Evolutionary conservation across 2,797 vertebrate genomes (phyloP).

Genomic region (Fistularia commersonii): DNA sequence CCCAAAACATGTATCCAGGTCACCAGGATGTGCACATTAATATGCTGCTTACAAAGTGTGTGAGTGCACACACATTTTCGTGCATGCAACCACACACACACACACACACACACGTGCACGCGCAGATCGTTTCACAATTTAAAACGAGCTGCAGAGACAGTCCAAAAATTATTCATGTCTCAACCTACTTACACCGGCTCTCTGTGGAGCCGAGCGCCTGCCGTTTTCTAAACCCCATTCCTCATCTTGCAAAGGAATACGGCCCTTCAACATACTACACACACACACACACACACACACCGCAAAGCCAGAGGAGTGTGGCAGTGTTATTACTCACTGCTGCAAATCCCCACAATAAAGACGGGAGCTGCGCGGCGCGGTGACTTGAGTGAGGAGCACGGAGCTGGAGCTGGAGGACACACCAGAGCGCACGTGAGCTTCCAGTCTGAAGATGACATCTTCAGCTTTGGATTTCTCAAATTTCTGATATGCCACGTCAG

Average conservation of each 20-base stretch:
- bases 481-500: background rate
- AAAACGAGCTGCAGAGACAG: conserved; percentile 43
- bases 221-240: conserved; percentile 46
- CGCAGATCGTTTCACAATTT: conserved; percentile 19
- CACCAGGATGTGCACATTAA: conserved; percentile 38
- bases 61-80: conserved; percentile 1
- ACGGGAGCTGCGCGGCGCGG: conserved; percentile 22
- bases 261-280: conserved; percentile 54
- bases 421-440: conserved; percentile 41
- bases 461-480: conserved; percentile 5
- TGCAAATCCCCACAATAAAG: conserved; percentile 50
- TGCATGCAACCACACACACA: conserved; percentile 3
- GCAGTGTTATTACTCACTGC: no score
- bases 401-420: conserved; percentile 40
- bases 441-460: conserved; percentile 42
- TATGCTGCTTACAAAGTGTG: no score
- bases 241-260: conserved; percentile 53
- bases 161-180: conserved; percentile 68
- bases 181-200: conserved; percentile 70
- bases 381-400: conserved; percentile 33
- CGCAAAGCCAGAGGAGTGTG: conserved; percentile 51
- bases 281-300: conserved; percentile 53
- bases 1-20: conserved; percentile 53
- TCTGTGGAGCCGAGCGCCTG: conserved; percentile 53
- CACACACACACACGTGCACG: conserved; percentile 12